A percentile compares a stretch with the other conserved stretches of the same genome.
phyloP scores from a whole-genome alignment of 2,888 invertebrate genomes.

The Magallana nippona region DNA sequence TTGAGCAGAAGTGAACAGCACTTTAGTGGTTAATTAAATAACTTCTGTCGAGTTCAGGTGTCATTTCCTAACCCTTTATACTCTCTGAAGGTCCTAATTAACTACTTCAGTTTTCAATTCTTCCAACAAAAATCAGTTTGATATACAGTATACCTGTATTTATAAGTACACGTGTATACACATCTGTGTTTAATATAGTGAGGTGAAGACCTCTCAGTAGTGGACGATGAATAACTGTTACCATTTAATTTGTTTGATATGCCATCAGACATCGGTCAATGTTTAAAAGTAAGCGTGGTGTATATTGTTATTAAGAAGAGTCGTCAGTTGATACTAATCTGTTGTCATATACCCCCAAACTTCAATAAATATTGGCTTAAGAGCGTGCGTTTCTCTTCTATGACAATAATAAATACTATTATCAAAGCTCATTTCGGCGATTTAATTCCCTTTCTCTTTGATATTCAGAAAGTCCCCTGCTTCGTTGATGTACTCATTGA shows the following conservation, averaged over 20 bases:
- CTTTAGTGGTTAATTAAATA: not conserved
- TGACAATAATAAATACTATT: slow-evolving; percentile 15
- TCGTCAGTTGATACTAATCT: slow-evolving; percentile 14
- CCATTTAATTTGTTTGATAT: not conserved
- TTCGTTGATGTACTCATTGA: slow-evolving; percentile 19
- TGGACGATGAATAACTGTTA: not conserved
- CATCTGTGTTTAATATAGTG: too few species aligned
- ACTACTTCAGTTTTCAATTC: not conserved
- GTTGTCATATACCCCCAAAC: slow-evolving; percentile 2
- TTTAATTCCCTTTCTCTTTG: slow-evolving; percentile 4
- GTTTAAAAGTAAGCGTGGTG: slow-evolving; percentile 8
- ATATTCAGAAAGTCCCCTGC: slow-evolving; percentile 8
- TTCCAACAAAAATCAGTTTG: not conserved
- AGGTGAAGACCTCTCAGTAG: too few species aligned
- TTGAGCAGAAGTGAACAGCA: not conserved
- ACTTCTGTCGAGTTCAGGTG: not conserved
- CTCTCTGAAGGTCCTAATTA: not conserved
- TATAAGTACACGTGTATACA: too few species aligned
- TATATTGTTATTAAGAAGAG: not conserved
- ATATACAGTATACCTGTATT: too few species aligned
- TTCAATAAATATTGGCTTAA: slow-evolving; percentile 31
- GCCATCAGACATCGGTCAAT: not conserved
- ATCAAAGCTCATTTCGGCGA: not conserved
- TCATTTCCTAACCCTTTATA: not conserved
- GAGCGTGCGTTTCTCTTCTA: not conserved